Conservation (phyloP, 2,797 vertebrate species). For the Sebastes elongatus region DNA sequence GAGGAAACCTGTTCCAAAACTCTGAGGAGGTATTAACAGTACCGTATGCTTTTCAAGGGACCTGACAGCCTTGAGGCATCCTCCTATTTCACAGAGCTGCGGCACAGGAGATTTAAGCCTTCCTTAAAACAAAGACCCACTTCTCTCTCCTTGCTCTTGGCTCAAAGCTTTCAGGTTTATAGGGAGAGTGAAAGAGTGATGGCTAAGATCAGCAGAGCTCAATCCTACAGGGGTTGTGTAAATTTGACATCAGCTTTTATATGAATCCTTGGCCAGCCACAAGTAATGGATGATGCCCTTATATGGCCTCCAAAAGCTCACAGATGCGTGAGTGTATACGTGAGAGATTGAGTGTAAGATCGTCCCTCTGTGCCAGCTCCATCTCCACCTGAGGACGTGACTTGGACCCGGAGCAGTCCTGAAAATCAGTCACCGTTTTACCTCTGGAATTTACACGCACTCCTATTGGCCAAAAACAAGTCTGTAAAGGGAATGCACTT, state of each 20-base stretch:
- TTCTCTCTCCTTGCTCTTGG: constrained; percentile 10
- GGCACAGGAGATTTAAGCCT: constrained; percentile 18
- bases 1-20: not conserved
- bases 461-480: constrained; percentile 23
- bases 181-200: constrained; percentile 26
- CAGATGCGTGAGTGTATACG: constrained; percentile 4
- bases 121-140: constrained; percentile 9
- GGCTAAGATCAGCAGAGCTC: constrained; percentile 33
- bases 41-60: constrained; percentile 1
- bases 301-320: constrained; percentile 59
- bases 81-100: constrained; percentile 4
- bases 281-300: constrained; percentile 62
- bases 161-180: constrained; percentile 34
- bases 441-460: constrained; percentile 53
- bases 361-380: constrained; percentile 29
- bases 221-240: constrained; percentile 22
- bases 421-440: constrained; percentile 53
- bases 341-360: constrained; percentile 26
- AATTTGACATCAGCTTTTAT: constrained; percentile 65
- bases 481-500: constrained; percentile 32
- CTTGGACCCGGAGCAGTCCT: constrained; percentile 37
- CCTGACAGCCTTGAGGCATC: not conserved
- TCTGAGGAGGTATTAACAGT: not conserved
- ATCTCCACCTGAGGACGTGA: constrained; percentile 45
- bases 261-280: constrained; percentile 48